These are phyloP conservation scores for Empidonax alnorum DNA, from an alignment of 2,113 vertebrate genomes.

Conservation along the genomic window DNA sequence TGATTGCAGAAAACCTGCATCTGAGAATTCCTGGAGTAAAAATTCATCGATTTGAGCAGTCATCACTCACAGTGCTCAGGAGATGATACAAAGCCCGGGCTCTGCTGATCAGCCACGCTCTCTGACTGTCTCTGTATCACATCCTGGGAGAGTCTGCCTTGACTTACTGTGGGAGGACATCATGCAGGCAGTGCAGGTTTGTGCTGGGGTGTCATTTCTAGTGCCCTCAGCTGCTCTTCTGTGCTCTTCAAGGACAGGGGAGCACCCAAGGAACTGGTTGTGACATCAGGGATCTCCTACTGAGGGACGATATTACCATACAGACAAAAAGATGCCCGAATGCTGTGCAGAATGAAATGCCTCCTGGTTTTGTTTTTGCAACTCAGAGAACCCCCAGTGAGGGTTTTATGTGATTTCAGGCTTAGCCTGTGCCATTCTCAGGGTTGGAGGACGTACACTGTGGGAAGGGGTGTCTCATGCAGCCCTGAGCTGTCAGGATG, in stretches of 20 bases:
- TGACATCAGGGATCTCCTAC: rapidly evolving
- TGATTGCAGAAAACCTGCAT: background rate
- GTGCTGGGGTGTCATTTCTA: background rate
- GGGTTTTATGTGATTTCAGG: background rate
- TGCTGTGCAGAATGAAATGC: background rate
- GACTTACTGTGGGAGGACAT: background rate
- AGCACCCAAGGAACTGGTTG: background rate
- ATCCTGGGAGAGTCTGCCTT: background rate
- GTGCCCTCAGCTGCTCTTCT: background rate
- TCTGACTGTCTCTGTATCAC: rapidly evolving
- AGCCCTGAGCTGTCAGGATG: background rate
- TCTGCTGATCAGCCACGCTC: background rate
- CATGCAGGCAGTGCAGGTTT: background rate
- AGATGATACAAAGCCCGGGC: rapidly evolving
- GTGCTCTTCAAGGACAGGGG: background rate
- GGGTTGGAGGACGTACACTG: background rate
- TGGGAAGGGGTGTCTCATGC: background rate
- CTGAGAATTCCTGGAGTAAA: background rate
- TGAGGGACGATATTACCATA: background rate
- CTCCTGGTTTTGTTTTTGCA: background rate
- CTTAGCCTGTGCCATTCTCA: rapidly evolving
- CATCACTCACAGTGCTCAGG: background rate
- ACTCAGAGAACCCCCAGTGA: background rate
- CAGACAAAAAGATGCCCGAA: background rate
- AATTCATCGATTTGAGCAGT: background rate